A percentile compares a stretch with the other conserved stretches of the same genome.
These are phyloP conservation scores for Volucella bombylans DNA, from an alignment of 2,888 invertebrate species.

Conservation along the genomic window DNA sequence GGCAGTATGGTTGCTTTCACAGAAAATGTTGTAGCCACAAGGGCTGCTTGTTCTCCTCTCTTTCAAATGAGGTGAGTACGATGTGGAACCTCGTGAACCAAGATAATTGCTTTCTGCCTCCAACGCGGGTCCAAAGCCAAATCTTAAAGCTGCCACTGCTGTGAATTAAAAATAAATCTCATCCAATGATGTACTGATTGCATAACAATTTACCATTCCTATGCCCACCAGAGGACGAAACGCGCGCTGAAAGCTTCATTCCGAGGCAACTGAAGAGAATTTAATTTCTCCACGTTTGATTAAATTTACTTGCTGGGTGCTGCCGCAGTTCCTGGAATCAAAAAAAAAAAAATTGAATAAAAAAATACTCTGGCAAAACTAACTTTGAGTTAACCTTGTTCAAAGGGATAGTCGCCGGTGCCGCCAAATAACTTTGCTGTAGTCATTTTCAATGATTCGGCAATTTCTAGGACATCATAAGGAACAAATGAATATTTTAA, in stretches of 20 bases:
- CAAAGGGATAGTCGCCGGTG: background rate
- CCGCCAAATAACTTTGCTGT: conserved; percentile 18
- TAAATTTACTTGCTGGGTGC: conserved; percentile 48
- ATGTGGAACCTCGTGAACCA: background rate
- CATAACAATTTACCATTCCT: conserved; percentile 51
- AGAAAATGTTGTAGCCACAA: background rate
- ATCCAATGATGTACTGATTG: conserved; percentile 44
- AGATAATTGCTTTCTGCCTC: conserved; percentile 54
- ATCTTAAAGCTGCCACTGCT: conserved; percentile 2
- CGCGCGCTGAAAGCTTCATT: conserved; percentile 28
- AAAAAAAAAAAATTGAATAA: conserved; percentile 10
- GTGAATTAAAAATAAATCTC: conserved; percentile 58
- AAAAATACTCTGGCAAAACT: background rate
- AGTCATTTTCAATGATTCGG: conserved; percentile 61
- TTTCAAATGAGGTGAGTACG: background rate
- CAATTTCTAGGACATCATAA: conserved; percentile 71
- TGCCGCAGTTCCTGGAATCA: background rate
- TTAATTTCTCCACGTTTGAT: conserved; percentile 65
- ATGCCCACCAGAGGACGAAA: conserved; percentile 22
- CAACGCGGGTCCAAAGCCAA: background rate
- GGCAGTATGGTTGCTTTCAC: background rate
- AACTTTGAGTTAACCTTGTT: conserved; percentile 34
- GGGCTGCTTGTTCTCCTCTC: background rate
- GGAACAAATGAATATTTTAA: conserved; percentile 72
- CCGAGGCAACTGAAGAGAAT: conserved; percentile 38